These are phyloP conservation scores for Strix aluco DNA, from an alignment of 2,113 vertebrate species.

Conservation along the genomic window DNA sequence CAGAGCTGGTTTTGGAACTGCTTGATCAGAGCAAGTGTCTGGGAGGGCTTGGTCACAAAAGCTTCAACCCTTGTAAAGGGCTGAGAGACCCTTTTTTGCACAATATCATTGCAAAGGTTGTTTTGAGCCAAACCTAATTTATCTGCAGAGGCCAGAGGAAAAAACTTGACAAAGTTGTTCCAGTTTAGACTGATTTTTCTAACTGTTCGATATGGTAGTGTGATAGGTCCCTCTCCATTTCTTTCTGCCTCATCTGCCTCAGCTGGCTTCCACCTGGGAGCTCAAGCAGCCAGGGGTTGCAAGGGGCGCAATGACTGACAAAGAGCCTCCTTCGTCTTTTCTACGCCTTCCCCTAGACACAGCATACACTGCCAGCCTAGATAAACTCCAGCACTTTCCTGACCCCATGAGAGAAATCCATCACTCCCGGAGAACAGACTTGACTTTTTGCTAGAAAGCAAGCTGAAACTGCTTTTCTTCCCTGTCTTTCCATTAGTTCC, in stretches of 20 bases:
- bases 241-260: background rate
- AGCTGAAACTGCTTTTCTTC: background rate
- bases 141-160: background rate
- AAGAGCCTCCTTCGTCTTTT: background rate
- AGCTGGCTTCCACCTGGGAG: background rate
- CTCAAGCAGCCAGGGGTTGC: background rate
- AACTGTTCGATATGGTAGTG: background rate
- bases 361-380: background rate
- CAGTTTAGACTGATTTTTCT: background rate
- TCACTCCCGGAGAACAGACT: background rate
- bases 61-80: background rate
- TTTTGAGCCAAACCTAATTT: background rate
- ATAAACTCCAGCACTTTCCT: background rate
- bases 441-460: background rate
- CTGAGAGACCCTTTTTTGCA: fast-evolving
- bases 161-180: background rate
- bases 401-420: constrained; percentile 24
- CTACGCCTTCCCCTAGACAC: background rate
- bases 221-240: background rate
- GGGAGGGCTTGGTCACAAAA: background rate
- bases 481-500: background rate
- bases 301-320: background rate
- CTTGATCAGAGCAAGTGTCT: background rate
- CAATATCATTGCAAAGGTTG: too few relatives aligned
- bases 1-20: background rate